Base-by-base conservation (phyloP, 2,797 vertebrate genomes). In the Euphonia xanthogaster region DNA sequence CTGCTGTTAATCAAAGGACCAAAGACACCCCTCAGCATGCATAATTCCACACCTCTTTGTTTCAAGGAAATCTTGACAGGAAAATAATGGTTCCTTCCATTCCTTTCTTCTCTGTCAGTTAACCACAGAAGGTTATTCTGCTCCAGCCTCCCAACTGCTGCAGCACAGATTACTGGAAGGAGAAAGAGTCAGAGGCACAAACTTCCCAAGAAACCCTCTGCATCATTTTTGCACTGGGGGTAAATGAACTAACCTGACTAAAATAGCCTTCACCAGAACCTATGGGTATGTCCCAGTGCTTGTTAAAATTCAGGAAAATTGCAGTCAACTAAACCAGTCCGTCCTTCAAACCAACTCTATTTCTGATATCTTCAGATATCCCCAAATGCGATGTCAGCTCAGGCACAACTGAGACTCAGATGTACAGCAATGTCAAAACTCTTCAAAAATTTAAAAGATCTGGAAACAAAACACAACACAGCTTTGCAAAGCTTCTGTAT, bases 11-110 rank as follows among this genome's bases (percentile, higher is more conserved):
- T 97, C 93, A 96, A 94, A 97, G 76, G 33, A 95, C 90, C 92
- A 80, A 96, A 95, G 94, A 97, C 91, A 96, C 67, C 71, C 65
- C 67, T 92, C 90, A 86, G 94, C 94, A 98, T 93, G 88, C 73
- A 75, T 96, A 97, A 97, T 97, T 97, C 90, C 92, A 67, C 75
- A 90, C 76, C 65, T 96, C 90, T 96, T 95, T 97, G 96, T 97
- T 97, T 97, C 94, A 93, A 40, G 61, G 55, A 97, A 97, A 94
- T 72, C 94, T 89, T 96, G 86, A 97, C 94, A 96, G 85, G 50
- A 95, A 92, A 96, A 97, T 88, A 97, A 96, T 81, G 92, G 78
- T 93, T 95, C 87, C 92, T 96, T 92, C 93, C 40, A 81, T 76
- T 90, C 96, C 93, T 97, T 97, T 96, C 90, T 96, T 95, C 66